A percentile compares a stretch with the other conserved stretches of the same genome.
Conservation (phyloP, 2,113 vertebrate genomes). For the Galeopterus variegatus region DNA sequence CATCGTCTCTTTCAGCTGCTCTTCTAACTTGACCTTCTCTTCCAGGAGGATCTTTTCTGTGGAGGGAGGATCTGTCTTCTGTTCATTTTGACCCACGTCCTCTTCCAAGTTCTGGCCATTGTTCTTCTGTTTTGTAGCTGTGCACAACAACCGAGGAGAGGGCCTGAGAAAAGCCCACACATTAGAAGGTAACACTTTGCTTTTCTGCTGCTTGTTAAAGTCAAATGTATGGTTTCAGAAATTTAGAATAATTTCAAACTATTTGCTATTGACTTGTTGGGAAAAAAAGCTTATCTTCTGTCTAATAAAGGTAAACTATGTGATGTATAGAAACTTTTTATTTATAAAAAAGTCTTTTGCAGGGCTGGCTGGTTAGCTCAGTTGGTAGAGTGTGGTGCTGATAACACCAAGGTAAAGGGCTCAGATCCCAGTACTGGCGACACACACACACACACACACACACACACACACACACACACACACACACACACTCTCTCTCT, state of each 20-base stretch:
- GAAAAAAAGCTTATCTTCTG: not conserved
- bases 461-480: too few species aligned
- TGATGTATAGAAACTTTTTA: not conserved
- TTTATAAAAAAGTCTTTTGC: too few species aligned
- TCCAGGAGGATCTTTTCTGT: slow-evolving; percentile 90
- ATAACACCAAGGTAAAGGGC: too few species aligned
- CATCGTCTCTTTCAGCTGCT: slow-evolving; percentile 94
- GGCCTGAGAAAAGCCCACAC: slow-evolving; percentile 70
- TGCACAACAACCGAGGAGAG: slow-evolving; percentile 92
- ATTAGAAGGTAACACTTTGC: not conserved
- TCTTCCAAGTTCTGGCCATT: slow-evolving; percentile 91
- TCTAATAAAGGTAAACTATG: not conserved
- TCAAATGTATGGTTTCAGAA: not conserved
- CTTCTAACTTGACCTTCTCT: slow-evolving; percentile 95
- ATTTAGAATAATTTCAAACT: not conserved
- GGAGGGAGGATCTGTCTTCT: slow-evolving; percentile 88
- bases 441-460: too few species aligned
- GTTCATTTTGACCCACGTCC: slow-evolving; percentile 87
- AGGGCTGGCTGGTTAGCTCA: too few species aligned
- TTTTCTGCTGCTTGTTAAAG: not conserved
- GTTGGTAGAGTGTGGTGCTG: too few species aligned
- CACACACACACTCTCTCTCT: too few species aligned
- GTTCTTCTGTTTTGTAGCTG: slow-evolving; percentile 93
- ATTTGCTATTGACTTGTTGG: fast-evolving
- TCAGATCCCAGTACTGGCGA: too few species aligned